phyloP scores from a whole-genome alignment of 2,113 vertebrate genomes.

The Lepus europaeus region DNA sequence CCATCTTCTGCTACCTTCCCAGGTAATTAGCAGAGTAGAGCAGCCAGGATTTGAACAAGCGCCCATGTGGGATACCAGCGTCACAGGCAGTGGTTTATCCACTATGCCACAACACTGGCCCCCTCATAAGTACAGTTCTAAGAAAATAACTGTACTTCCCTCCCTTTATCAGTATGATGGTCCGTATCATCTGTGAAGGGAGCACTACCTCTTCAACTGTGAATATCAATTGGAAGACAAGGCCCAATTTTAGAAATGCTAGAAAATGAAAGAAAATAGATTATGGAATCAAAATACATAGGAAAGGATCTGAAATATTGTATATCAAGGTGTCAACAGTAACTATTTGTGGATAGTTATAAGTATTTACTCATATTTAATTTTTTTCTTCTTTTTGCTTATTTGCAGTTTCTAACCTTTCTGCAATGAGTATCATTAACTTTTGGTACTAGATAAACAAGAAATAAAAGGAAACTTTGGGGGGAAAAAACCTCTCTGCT shows the following conservation, averaged over 20 bases:
- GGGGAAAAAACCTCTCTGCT: neutral
- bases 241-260: neutral
- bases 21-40: too few relatives aligned
- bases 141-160: too few relatives aligned
- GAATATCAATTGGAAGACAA: neutral
- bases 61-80: too few relatives aligned
- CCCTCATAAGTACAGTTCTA: too few relatives aligned
- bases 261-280: slow-evolving; percentile 15
- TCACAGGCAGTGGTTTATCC: too few relatives aligned
- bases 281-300: neutral
- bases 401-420: slow-evolving; percentile 52
- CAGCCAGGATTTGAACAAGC: neutral
- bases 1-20: too few relatives aligned
- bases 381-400: slow-evolving; percentile 53
- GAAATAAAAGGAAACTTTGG: slow-evolving; percentile 8
- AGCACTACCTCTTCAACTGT: neutral
- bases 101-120: too few relatives aligned
- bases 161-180: neutral
- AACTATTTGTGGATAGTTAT: slow-evolving; percentile 36
- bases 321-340: neutral
- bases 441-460: slow-evolving; percentile 1
- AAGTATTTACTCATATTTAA: slow-evolving; percentile 20
- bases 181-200: neutral
- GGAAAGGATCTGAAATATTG: slow-evolving; percentile 17
- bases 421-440: slow-evolving; percentile 20